Evolutionary conservation across 2,113 vertebrate species (phyloP), one percentile per base, ranked within the genome.

Genomic region (Arizona elegans): DNA sequence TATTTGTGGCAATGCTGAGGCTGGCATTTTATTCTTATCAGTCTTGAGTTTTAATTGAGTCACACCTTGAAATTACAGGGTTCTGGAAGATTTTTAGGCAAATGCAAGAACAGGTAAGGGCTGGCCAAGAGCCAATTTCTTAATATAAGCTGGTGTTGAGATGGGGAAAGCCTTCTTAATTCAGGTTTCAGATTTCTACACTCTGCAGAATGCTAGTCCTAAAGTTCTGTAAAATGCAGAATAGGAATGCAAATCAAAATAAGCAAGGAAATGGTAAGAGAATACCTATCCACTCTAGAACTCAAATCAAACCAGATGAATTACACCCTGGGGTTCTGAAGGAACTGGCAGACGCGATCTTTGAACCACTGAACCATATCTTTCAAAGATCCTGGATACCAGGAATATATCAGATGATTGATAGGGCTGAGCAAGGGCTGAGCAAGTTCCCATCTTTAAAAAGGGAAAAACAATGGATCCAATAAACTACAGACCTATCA

Each of bases 21-120:
- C 21, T 70, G 26, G n/a, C 53, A 33, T 65, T 53, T 85, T 91
- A 53, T 92, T 90, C 81, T 85, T 94, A 29, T 43, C 52, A 92
- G 65, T 81, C 70, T 56, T 24, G 3, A 94, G 87, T 95, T 95
- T 93, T 94, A 91, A 95, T 97, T 89, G 94, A 92, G 24, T 81
- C 62, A 90, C 89, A 93, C 65, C 9, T 65, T 94, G 59, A 92
- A 94, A 97, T 95, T 81, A 92, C 55, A 47, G 50, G 54, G 94
- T 95, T 95, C 93, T 95, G 95, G 33, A 94, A 96, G 91, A 95
- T 94, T 89, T 88, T 87, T 94, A 90, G 96, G 96, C 93, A 94
- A 97, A 96, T 90, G 90, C 89, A 96, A 97, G 88, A 97, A 96
- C 97, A 97, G 96, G 97, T 96, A 97, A 55, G 93, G 97, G 97